A percentile compares a stretch with the other conserved stretches of the same genome.
These are phyloP conservation scores for Acanthis flammea DNA, from an alignment of 2,797 vertebrate species.

Conservation along the genomic window DNA sequence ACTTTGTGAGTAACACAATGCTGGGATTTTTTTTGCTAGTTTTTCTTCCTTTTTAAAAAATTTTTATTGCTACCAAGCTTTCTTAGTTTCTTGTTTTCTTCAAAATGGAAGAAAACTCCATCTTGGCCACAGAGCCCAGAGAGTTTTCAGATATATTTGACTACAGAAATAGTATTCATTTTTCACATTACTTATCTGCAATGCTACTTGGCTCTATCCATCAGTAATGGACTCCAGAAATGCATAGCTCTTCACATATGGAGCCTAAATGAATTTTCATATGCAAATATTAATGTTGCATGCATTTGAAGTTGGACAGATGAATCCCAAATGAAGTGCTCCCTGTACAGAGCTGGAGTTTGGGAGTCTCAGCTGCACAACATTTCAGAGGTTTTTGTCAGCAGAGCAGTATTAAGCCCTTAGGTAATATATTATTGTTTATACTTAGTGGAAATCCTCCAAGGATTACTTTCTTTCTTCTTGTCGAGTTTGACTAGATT, in stretches of 20 bases:
- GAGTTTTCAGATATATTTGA: neutral
- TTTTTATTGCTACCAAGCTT: neutral
- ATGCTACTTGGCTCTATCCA: neutral
- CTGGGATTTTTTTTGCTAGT: neutral
- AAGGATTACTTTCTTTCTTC: conserved; percentile 9
- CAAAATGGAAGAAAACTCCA: neutral
- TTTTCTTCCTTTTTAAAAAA: neutral
- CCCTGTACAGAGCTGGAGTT: neutral
- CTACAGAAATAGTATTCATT: neutral
- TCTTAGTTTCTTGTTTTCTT: neutral
- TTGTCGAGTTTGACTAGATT: neutral
- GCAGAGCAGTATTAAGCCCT: neutral
- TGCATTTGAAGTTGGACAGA: neutral
- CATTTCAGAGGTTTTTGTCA: neutral
- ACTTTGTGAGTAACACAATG: neutral
- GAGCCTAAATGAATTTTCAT: neutral
- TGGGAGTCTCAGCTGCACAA: neutral
- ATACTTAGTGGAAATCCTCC: conserved; percentile 9
- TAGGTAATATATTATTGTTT: conserved; percentile 33
- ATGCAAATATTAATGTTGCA: neutral
- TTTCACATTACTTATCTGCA: neutral
- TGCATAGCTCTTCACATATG: neutral
- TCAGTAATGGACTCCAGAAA: neutral
- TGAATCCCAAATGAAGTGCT: neutral
- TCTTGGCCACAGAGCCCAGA: neutral